These are phyloP conservation scores for Nemotelus nigrinus DNA, from an alignment of 2,888 invertebrate species.

Conservation along the genomic window DNA sequence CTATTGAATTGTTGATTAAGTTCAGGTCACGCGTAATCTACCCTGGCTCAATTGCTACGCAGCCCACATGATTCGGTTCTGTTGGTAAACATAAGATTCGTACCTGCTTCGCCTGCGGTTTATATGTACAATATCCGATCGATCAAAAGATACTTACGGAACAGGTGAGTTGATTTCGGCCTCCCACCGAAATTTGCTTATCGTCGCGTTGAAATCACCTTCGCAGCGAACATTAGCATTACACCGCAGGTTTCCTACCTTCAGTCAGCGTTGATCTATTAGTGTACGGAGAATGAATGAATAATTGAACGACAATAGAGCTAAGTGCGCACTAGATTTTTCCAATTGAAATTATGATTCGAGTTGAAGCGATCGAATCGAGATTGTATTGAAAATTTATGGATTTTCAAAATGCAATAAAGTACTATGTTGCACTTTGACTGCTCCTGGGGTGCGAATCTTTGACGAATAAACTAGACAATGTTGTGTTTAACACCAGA, in stretches of 20 bases:
- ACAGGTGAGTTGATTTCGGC: constrained; percentile 23
- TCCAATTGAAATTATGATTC: too few relatives aligned
- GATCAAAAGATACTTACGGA: constrained; percentile 12
- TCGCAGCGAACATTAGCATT: constrained; percentile 16
- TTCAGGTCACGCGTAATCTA: background rate
- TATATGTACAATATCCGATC: background rate
- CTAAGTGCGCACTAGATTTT: too few relatives aligned
- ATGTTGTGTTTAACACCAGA: too few relatives aligned
- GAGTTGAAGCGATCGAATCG: too few relatives aligned
- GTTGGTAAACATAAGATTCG: constrained; percentile 21
- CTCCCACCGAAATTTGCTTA: constrained; percentile 28
- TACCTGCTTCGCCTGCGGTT: constrained; percentile 18
- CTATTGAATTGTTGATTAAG: background rate
- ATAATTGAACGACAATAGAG: too few relatives aligned
- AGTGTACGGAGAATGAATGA: too few relatives aligned
- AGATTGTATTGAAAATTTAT: too few relatives aligned
- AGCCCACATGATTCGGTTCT: constrained; percentile 19
- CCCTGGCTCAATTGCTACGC: background rate
- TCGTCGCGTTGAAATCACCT: constrained; percentile 2
- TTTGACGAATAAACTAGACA: too few relatives aligned
- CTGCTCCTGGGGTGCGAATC: too few relatives aligned
- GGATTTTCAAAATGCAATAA: too few relatives aligned
- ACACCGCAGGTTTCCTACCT: background rate
- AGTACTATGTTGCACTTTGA: too few relatives aligned
- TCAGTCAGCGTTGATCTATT: too few relatives aligned